Evolutionary conservation across 2,888 invertebrate genomes (phyloP), one percentile per base, ranked within the genome.

Genomic region (Diaprepes abbreviatus): DNA sequence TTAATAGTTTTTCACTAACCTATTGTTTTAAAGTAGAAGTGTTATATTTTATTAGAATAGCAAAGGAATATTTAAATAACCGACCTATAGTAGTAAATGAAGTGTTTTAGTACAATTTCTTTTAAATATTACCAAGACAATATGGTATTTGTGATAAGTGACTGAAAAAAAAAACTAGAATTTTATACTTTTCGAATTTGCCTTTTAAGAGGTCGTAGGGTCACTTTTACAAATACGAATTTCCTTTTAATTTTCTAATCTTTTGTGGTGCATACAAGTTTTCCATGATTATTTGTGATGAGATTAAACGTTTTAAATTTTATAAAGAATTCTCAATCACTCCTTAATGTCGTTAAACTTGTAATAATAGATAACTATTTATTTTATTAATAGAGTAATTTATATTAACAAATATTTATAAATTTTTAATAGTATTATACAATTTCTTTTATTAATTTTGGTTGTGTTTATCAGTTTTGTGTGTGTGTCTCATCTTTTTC

Each of bases 381-480:
- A 78, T 78, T 78, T 78, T 79, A 78, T 75, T 77, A 77, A 76
- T 77, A 78, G 76, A 78, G 76, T 77, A 77, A 75, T 77, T 75
- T 70, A 78, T 77, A 76, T 77, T 76, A 72, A 73, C 74, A 74
- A 73, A 71, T 70, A 73, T 71, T 71, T 74, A 70, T 73, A 64
- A 54, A 72, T 71, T 73, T 65, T 64, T 57, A 59, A 55, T 62
- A 66, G 70, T 66, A 60, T 70, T 70, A 66, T 70, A 70, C 38
- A 38, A 21, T 31, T 58, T 24, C 24, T 24, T 63, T 62, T 54
- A 63, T 59, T 55, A 57, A 55, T 50, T 63, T 57, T 43, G 50
- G 64, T 69, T 69, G 69, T 69, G 69, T 65, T n/a, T 65, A 45
- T 64, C 68, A 63, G 52, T 50, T 66, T n/a, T n/a, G n/a, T 63